Evolutionary conservation across 2,888 invertebrate genomes (phyloP).

Genomic region (Allygus modestus): DNA sequence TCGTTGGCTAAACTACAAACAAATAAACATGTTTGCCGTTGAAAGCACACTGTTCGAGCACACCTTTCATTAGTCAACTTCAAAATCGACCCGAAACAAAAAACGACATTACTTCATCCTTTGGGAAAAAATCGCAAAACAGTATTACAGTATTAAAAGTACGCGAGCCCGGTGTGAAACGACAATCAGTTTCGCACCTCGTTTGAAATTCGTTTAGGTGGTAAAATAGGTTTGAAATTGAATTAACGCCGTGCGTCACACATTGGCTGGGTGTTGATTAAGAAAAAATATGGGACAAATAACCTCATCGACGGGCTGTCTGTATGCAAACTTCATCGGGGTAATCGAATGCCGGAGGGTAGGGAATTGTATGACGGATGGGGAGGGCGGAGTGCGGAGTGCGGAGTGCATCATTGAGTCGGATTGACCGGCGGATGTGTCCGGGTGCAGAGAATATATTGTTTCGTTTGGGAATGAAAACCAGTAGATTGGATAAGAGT

Average conservation of each 20-base stretch:
- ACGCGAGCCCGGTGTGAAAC: neutral
- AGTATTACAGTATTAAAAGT: constrained; percentile 11
- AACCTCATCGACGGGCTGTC: constrained; percentile 53
- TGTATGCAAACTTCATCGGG: constrained; percentile 56
- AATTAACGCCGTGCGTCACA: constrained; percentile 50
- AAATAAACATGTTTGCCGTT: no score
- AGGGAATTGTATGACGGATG: neutral
- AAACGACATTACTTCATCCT: neutral
- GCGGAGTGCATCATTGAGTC: neutral
- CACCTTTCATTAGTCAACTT: no score
- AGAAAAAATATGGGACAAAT: constrained; percentile 57
- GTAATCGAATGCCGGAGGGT: constrained; percentile 27
- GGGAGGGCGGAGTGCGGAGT: constrained; percentile 30
- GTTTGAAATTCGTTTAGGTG: constrained; percentile 56
- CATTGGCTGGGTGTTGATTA: constrained; percentile 47
- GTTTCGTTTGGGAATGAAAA: neutral
- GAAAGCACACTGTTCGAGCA: no score
- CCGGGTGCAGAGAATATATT: neutral
- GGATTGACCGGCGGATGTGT: constrained; percentile 6
- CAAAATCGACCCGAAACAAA: no score
- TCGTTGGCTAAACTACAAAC: no score
- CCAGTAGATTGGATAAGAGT: neutral
- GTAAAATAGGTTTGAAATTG: constrained; percentile 53
- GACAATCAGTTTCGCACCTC: constrained; percentile 43
- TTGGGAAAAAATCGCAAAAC: neutral